Evolutionary conservation across 2,888 invertebrate species (phyloP), one percentile per base, ranked within the genome.

Genomic region (Leptodirus hochenwartii): DNA sequence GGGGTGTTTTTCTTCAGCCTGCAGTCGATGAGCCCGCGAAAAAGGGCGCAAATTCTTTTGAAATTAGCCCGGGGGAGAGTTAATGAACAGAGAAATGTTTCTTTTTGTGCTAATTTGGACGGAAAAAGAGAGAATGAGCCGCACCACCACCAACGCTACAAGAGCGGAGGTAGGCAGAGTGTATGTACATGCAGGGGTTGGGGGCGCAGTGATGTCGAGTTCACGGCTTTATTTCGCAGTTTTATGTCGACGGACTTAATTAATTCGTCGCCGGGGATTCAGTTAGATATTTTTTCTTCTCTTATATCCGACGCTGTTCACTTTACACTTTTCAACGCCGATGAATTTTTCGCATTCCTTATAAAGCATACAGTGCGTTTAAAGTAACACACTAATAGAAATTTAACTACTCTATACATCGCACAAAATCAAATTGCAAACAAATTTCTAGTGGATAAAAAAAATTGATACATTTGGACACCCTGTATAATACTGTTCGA

Each of bases 11-110:
- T 40, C 47, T 46, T 42, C 49, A 33, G 31, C 23, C n/a, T n/a
- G 15, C 22, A 10, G 10, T 14, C n/a, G 28, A 24, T 11, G 17
- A 25, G 31, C 22, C 27, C 25, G 17, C 8, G 3, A 27, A 20
- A n/a, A 20, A n/a, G 50, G 49, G 54, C 50, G 54, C 46, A 49
- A 55, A 56, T 56, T 56, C 56, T 48, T 51, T 48, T 49, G 50
- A 54, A 56, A 56, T 55, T 56, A 55, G 55, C 49, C 50, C 49
- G 42, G 53, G 53, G 49, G 53, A 51, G 54, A 51, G 51, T 56
- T 56, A 56, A 56, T 56, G 56, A 56, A 55, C 47, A 50, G 46
- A 51, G 55, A 55, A 56, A 56, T 53, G 56, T 55, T 54, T 51
- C 54, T 52, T 55, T 56, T 53, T 51, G 51, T 53, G 49, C 53